Evolutionary conservation across 1,140 invertebrate genomes (phyloP).

Genomic region (Eumeta japonica): DNA sequence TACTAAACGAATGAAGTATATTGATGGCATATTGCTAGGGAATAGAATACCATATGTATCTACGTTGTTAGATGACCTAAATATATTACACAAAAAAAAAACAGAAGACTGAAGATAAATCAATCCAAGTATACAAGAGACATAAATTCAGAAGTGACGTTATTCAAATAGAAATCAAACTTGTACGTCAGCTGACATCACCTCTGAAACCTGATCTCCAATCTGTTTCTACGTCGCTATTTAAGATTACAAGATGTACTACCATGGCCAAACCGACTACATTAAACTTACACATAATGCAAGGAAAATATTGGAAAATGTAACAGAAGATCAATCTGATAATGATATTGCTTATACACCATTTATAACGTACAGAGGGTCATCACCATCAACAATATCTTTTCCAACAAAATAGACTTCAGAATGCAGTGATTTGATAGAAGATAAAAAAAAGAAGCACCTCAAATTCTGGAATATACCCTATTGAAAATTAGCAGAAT

Average conservation of each 20-base stretch:
- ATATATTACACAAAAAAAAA: slow-evolving; percentile 1
- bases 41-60: too few species aligned
- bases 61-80: background rate
- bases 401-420: slow-evolving; percentile 11
- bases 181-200: slow-evolving; percentile 10
- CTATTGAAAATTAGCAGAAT: slow-evolving; percentile 12
- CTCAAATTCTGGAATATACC: slow-evolving; percentile 10
- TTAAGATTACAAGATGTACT: slow-evolving; percentile 8
- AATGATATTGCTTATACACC: slow-evolving; percentile 16
- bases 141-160: slow-evolving; percentile 5
- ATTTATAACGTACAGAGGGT: slow-evolving; percentile 8
- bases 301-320: slow-evolving; percentile 7
- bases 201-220: slow-evolving; percentile 8
- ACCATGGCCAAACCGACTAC: slow-evolving; percentile 7
- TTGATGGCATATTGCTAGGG: too few species aligned
- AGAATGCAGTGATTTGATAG: slow-evolving; percentile 14
- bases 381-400: slow-evolving; percentile 10
- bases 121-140: slow-evolving; percentile 7
- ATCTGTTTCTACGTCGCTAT: slow-evolving; percentile 13
- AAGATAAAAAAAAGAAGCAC: slow-evolving; percentile 11
- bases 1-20: too few species aligned
- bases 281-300: too few species aligned
- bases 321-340: slow-evolving; percentile 6
- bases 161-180: slow-evolving; percentile 5
- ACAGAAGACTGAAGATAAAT: slow-evolving; percentile 2